A percentile compares a stretch with the other conserved stretches of the same genome.
phyloP scores from a whole-genome alignment of 2,797 vertebrate species.

The Okamejei kenojei region DNA sequence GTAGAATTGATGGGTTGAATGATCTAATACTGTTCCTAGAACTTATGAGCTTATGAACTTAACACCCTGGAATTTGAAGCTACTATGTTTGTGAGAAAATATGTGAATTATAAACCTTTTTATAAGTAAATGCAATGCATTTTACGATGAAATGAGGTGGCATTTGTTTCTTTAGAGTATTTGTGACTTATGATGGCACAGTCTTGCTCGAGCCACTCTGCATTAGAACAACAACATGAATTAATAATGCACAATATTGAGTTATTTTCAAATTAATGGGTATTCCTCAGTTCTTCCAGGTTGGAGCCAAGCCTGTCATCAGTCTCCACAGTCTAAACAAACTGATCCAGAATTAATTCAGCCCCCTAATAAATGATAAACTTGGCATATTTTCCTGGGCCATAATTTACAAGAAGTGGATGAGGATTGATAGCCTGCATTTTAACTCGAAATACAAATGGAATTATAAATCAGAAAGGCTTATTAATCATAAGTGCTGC shows the following conservation, averaged over 20 bases:
- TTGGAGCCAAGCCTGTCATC: not conserved
- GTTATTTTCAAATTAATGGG: not conserved
- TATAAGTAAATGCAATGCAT: not conserved
- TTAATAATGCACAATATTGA: not conserved
- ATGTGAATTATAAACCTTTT: no score
- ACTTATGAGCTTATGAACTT: no score
- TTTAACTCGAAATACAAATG: not conserved
- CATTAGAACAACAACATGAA: not conserved
- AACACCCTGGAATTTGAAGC: no score
- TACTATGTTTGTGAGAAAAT: no score
- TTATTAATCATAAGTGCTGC: not conserved
- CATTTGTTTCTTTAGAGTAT: not conserved
- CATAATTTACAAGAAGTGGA: not conserved
- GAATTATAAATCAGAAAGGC: not conserved
- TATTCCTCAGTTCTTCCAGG: not conserved
- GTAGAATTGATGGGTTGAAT: no score
- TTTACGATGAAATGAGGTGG: not conserved
- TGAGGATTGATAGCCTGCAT: not conserved
- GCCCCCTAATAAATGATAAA: not conserved
- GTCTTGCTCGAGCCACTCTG: not conserved
- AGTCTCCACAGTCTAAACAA: not conserved
- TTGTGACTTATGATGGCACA: conserved; percentile 16
- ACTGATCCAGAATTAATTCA: not conserved
- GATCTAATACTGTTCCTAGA: no score
- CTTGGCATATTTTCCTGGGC: not conserved